These are phyloP conservation scores for Sarcophaga peregrina DNA, from an alignment of 1,140 invertebrate genomes.

Conservation along the genomic window DNA sequence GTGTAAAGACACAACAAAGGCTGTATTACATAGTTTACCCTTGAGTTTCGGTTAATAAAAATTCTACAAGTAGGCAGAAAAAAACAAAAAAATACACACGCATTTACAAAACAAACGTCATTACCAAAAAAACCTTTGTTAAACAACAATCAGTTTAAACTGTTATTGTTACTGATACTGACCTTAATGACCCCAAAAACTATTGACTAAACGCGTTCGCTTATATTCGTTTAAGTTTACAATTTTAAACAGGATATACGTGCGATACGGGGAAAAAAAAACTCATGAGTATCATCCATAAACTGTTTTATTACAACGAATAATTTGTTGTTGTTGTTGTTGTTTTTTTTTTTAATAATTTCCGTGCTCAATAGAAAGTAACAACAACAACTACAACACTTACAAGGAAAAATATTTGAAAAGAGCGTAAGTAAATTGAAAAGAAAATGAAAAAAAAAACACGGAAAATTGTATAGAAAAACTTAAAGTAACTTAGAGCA, in stretches of 20 bases:
- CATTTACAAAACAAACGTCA: too few species aligned
- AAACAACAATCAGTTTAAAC: too few species aligned
- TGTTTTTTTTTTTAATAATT: not conserved
- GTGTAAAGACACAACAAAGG: too few species aligned
- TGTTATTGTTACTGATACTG: not conserved
- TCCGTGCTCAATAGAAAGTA: not conserved
- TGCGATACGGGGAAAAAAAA: not conserved
- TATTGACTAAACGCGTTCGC: not conserved
- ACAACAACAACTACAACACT: not conserved
- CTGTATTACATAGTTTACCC: too few species aligned
- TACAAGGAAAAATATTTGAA: not conserved
- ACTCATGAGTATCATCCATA: not conserved
- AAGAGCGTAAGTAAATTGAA: too few species aligned
- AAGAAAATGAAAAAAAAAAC: too few species aligned
- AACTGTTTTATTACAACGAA: conserved; percentile 3
- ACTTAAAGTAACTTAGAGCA: not conserved
- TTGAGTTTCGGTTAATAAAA: too few species aligned
- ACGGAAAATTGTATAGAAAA: not conserved
- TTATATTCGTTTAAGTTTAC: not conserved
- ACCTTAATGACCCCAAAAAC: conserved; percentile 3
- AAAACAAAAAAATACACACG: too few species aligned
- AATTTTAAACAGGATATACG: not conserved
- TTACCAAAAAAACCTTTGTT: too few species aligned
- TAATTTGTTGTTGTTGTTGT: not conserved
- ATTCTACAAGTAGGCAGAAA: too few species aligned